phyloP scores from a whole-genome alignment of 2,797 vertebrate species.

The Acridotheres tristis region DNA sequence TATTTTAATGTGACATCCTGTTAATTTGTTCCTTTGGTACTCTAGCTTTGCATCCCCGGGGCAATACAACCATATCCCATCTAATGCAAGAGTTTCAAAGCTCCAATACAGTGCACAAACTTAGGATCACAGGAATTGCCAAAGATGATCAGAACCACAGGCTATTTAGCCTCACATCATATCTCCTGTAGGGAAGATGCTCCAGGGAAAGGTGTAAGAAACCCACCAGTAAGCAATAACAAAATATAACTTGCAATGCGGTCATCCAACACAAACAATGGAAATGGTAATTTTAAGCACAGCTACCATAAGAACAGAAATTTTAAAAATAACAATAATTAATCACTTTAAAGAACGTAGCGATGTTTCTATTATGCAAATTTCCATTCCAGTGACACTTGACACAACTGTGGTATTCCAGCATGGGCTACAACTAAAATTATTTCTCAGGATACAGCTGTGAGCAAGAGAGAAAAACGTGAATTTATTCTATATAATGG shows the following conservation, averaged over 20 bases:
- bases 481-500: neutral
- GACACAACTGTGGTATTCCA: neutral
- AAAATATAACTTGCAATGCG: neutral
- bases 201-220: constrained; percentile 3
- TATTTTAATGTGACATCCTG: constrained; percentile 72
- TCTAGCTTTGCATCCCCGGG: constrained; percentile 35
- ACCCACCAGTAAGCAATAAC: neutral
- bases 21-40: constrained; percentile 67
- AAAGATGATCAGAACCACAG: neutral
- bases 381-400: neutral
- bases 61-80: constrained; percentile 42
- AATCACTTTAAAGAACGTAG: neutral
- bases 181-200: neutral
- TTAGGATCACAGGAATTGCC: neutral
- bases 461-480: neutral
- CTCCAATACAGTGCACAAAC: neutral
- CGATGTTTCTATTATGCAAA: neutral
- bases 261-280: neutral
- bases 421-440: neutral
- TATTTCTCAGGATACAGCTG: neutral
- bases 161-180: neutral
- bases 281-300: neutral
- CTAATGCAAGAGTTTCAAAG: constrained; percentile 26
- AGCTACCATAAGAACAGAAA: neutral
- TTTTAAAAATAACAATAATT: neutral